phyloP scores from a whole-genome alignment of 2,113 vertebrate genomes.

The Argyrosomus japonicus region DNA sequence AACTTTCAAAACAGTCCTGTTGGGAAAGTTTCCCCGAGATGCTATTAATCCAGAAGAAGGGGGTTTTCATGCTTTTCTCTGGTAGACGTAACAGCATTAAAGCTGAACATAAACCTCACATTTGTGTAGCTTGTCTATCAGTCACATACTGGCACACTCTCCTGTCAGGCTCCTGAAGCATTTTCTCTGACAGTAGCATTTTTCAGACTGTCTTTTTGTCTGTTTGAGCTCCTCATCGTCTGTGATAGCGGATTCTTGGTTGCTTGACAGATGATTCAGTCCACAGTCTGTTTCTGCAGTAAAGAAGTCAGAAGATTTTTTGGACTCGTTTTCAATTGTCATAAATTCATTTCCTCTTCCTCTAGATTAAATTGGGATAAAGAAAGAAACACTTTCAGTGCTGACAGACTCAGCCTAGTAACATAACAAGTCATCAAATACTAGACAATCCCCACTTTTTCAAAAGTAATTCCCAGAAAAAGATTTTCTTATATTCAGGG shows the following conservation, averaged over 20 bases:
- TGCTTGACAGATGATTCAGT: slow-evolving; percentile 7
- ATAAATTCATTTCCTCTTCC: background rate
- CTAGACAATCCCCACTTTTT: background rate
- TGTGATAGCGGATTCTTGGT: background rate
- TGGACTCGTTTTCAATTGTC: background rate
- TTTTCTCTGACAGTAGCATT: background rate
- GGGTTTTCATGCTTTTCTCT: background rate
- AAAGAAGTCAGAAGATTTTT: background rate
- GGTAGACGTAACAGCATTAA: background rate
- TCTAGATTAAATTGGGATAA: background rate
- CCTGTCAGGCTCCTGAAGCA: slow-evolving; percentile 5
- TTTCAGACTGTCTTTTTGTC: slow-evolving; percentile 4
- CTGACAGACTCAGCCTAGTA: background rate
- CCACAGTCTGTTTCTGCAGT: background rate
- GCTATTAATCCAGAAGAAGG: background rate
- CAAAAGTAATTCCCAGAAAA: background rate
- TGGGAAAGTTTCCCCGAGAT: background rate
- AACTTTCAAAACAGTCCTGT: background rate
- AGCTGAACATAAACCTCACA: background rate
- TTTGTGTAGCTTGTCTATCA: background rate
- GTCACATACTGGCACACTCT: background rate
- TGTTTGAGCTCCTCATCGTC: slow-evolving; percentile 14
- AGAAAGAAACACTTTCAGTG: background rate
- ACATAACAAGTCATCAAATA: background rate
- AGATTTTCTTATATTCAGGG: background rate